These are phyloP conservation scores for Liparis tanakae DNA, from an alignment of 2,797 vertebrate species.

Conservation along the genomic window DNA sequence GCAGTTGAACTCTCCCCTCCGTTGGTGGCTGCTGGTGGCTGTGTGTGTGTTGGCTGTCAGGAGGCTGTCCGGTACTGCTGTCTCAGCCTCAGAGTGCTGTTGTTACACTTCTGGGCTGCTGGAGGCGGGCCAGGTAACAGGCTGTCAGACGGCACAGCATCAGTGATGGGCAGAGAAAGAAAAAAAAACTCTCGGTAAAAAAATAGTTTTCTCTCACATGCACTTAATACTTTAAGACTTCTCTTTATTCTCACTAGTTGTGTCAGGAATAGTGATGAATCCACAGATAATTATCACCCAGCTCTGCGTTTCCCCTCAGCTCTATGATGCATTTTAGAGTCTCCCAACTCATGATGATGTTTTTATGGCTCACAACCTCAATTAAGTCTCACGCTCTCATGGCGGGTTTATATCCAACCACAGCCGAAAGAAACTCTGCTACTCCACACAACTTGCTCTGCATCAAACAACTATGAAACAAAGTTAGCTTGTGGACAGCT, in stretches of 20 bases:
- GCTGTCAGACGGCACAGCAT: conserved; percentile 41
- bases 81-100: conserved; percentile 72
- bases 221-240: neutral
- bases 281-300: neutral
- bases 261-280: neutral
- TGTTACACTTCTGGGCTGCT: conserved; percentile 79
- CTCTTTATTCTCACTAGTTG: neutral
- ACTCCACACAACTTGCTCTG: neutral
- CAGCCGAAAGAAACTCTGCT: neutral
- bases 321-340: neutral
- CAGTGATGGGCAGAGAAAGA: conserved; percentile 13
- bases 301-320: neutral
- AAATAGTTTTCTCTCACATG: neutral
- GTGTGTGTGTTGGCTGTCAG: conserved; percentile 34
- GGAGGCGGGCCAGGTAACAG: conserved; percentile 60
- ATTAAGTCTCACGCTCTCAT: neutral
- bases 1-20: conserved; percentile 44
- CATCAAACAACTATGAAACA: neutral
- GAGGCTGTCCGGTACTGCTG: conserved; percentile 54
- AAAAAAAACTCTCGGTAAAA: neutral
- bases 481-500: neutral
- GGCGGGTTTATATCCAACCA: neutral
- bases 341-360: conserved; percentile 12
- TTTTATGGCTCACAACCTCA: neutral
- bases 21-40: conserved; percentile 29